phyloP scores from a whole-genome alignment of 2,797 vertebrate genomes.

The Eulemur coronatus region DNA sequence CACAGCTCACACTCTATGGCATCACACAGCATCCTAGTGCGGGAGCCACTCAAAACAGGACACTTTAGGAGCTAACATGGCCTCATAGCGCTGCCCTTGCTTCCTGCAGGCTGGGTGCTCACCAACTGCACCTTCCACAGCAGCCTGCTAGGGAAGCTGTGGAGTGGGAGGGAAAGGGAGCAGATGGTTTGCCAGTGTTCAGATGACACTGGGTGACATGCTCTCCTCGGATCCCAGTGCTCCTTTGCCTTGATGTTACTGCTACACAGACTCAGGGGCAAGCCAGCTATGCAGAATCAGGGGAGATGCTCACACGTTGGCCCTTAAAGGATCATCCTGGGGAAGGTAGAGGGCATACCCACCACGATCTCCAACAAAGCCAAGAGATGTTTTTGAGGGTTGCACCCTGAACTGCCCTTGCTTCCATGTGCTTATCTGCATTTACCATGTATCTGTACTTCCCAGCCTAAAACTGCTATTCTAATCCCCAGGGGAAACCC shows the following conservation, averaged over 20 bases:
- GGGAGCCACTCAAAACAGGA: background rate
- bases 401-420: background rate
- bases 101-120: background rate
- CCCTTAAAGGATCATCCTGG: background rate
- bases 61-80: background rate
- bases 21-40: background rate
- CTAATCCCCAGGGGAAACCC: background rate
- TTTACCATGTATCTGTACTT: background rate
- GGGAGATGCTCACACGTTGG: background rate
- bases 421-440: background rate
- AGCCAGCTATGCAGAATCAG: background rate
- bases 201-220: background rate
- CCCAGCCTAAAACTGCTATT: background rate
- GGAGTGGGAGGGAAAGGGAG: background rate
- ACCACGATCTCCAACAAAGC: background rate
- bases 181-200: background rate
- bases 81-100: background rate
- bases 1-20: background rate
- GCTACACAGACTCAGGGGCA: background rate
- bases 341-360: background rate
- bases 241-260: background rate
- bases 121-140: background rate
- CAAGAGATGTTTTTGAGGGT: background rate
- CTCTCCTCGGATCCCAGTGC: background rate
- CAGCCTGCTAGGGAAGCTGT: background rate